A percentile compares a stretch with the other conserved stretches of the same genome.
Conservation (phyloP, 2,888 invertebrate genomes). For the Athalia rosae region DNA sequence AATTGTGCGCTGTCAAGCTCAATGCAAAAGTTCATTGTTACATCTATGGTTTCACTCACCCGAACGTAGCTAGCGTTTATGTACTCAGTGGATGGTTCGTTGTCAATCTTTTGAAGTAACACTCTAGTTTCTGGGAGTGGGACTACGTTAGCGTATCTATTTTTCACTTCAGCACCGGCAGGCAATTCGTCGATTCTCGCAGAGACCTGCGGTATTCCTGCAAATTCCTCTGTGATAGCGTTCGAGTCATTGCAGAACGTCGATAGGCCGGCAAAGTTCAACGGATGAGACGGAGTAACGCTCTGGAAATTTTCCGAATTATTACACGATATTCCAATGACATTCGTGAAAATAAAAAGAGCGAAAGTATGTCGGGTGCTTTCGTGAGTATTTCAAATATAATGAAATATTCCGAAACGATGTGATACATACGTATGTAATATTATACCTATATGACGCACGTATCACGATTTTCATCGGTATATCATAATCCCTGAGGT, state of each 20-base stretch:
- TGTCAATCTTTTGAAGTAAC: constrained; percentile 81
- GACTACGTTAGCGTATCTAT: constrained; percentile 95
- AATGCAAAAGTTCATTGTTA: background rate
- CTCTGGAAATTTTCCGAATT: constrained; percentile 59
- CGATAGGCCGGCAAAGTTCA: constrained; percentile 86
- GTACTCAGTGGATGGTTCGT: constrained; percentile 88
- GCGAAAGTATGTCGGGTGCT: no score
- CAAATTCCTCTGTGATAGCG: constrained; percentile 87
- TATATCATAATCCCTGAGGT: background rate
- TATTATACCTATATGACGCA: no score
- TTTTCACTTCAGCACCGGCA: constrained; percentile 91
- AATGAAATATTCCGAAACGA: background rate
- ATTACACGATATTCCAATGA: no score
- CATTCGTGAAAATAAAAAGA: background rate
- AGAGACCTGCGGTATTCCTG: constrained; percentile 86
- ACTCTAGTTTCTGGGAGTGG: constrained; percentile 95
- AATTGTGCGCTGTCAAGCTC: background rate
- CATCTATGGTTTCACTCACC: constrained; percentile 77
- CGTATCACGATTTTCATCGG: background rate
- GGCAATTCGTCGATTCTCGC: constrained; percentile 89
- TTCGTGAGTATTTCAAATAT: background rate
- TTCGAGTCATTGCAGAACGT: constrained; percentile 83
- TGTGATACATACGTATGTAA: constrained; percentile 9
- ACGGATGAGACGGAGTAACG: constrained; percentile 80
- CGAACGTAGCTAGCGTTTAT: constrained; percentile 95